A percentile compares a stretch with the other conserved stretches of the same genome.
Conservation (phyloP, 1,140 invertebrate species). For the Drosophila nigrodunni region DNA sequence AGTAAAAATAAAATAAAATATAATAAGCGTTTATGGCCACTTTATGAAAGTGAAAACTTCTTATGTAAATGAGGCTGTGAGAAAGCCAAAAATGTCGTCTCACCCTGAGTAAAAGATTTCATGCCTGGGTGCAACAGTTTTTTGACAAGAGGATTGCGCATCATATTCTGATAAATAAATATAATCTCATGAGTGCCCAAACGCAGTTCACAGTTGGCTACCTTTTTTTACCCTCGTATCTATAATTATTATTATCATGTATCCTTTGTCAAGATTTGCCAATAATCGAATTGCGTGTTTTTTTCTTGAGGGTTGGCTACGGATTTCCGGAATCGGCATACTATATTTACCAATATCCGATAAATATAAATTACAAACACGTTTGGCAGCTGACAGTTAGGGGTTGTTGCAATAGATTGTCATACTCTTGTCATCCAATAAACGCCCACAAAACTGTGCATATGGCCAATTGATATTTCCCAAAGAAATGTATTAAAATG, state of each 20-base stretch:
- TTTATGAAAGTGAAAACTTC: conserved; percentile 25
- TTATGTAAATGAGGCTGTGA: conserved; percentile 22
- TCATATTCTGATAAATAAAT: conserved; percentile 44
- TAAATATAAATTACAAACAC: conserved; percentile 73
- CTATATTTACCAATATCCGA: conserved; percentile 61
- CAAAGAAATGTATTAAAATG: conserved; percentile 12
- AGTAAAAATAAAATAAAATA: background rate
- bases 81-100: conserved; percentile 29
- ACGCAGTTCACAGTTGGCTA: conserved; percentile 66
- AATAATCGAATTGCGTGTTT: conserved; percentile 60
- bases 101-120: conserved; percentile 38
- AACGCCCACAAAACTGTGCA: conserved; percentile 63
- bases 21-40: conserved; percentile 2
- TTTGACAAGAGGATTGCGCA: conserved; percentile 36
- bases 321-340: conserved; percentile 58
- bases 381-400: conserved; percentile 60
- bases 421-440: conserved; percentile 35
- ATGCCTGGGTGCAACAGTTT: conserved; percentile 28
- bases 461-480: conserved; percentile 11
- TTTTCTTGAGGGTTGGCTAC: conserved; percentile 42
- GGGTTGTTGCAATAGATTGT: conserved; percentile 59
- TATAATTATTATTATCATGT: conserved; percentile 42
- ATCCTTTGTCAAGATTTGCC: conserved; percentile 36
- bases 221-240: conserved; percentile 45
- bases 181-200: conserved; percentile 44